phyloP scores from a whole-genome alignment of 2,888 invertebrate genomes.

The Sesia apiformis region DNA sequence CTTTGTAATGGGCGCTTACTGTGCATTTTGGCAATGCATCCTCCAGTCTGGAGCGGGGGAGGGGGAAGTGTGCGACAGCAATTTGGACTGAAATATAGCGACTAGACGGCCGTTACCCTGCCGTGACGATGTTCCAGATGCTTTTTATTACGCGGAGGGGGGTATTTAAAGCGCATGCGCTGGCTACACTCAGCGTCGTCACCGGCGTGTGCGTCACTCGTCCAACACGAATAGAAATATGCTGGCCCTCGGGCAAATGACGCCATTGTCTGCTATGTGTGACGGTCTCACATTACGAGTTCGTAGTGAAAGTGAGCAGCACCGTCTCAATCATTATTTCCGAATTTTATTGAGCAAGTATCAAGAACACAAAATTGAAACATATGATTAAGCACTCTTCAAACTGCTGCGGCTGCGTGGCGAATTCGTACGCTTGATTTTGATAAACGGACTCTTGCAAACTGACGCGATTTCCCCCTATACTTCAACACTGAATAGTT shows the following conservation, averaged over 20 bases:
- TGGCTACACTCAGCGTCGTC: constrained; percentile 33
- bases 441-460: too few species aligned
- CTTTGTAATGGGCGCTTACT: constrained; percentile 9
- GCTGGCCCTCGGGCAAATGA: constrained; percentile 46
- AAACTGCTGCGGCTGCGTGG: too few species aligned
- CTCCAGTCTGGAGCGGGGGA: constrained; percentile 9
- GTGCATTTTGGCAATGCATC: constrained; percentile 42
- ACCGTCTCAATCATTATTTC: too few species aligned
- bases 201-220: constrained; percentile 60
- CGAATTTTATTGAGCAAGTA: too few species aligned
- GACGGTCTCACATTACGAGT: not conserved
- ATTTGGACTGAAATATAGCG: constrained; percentile 41
- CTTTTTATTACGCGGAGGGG: constrained; percentile 35
- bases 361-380: too few species aligned
- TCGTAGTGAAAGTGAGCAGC: not conserved
- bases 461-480: too few species aligned
- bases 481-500: too few species aligned
- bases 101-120: constrained; percentile 36
- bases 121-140: constrained; percentile 39
- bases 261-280: not conserved
- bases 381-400: too few species aligned
- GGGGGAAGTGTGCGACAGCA: constrained; percentile 18
- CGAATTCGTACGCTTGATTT: too few species aligned
- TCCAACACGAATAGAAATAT: constrained; percentile 61
- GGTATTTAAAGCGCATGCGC: constrained; percentile 43